Percentiles rank a stretch among this genome's conserved stretches.
phyloP scores from a whole-genome alignment of 2,113 vertebrate genomes.

The chimpanzee (Pan troglodytes) region DNA sequence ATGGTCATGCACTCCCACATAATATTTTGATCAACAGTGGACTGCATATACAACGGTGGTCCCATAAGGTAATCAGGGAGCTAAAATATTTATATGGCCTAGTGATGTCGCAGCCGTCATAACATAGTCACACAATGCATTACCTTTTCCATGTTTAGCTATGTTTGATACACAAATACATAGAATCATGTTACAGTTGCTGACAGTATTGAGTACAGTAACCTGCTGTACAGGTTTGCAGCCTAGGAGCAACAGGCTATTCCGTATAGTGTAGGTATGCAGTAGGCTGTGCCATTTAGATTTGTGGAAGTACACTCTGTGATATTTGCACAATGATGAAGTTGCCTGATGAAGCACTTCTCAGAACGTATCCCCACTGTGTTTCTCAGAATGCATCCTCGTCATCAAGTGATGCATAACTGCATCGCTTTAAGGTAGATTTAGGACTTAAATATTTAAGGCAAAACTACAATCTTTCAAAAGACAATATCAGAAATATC shows the following conservation, averaged over 20 bases:
- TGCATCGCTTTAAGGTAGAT: neutral
- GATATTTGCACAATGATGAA: neutral
- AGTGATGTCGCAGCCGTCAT: neutral
- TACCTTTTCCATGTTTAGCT: neutral
- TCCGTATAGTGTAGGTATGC: accelerated
- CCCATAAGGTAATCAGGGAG: neutral
- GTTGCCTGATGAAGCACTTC: neutral
- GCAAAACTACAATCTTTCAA: neutral
- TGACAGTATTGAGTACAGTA: neutral
- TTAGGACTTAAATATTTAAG: slow-evolving; percentile 37
- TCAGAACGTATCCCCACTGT: neutral
- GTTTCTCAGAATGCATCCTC: neutral
- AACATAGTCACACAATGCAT: neutral
- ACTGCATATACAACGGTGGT: neutral
- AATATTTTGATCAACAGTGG: too few relatives aligned
- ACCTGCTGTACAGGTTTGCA: neutral
- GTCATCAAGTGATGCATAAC: neutral
- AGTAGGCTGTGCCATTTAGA: neutral
- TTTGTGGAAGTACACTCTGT: neutral
- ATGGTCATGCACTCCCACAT: neutral
- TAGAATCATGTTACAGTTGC: neutral
- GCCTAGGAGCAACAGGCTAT: neutral
- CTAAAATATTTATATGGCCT: neutral
- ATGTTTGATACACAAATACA: neutral
- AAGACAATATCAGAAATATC: neutral